phyloP scores from a whole-genome alignment of 1,140 invertebrate species.

The Hylaeus anthracinus region DNA sequence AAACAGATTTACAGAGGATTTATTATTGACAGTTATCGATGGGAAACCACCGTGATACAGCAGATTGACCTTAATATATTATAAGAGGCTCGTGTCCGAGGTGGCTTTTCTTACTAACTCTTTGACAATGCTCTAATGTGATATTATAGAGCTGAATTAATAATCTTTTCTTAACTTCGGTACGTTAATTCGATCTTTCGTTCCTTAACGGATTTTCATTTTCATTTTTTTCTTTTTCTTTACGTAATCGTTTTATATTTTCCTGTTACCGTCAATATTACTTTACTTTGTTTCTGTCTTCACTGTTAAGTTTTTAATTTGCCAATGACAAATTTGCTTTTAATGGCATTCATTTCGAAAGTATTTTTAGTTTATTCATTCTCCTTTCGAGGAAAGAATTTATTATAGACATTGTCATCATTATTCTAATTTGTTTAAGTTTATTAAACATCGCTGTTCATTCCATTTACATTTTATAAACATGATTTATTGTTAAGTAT shows the following conservation, averaged over 20 bases:
- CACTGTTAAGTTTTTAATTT: neutral
- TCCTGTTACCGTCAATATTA: neutral
- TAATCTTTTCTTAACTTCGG: neutral
- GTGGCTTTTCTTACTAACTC: conserved; percentile 55
- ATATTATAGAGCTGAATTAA: conserved; percentile 43
- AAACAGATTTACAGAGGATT: conserved; percentile 79
- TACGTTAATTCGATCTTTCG: neutral
- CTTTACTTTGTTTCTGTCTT: neutral
- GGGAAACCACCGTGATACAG: conserved; percentile 80
- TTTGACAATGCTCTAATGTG: conserved; percentile 39
- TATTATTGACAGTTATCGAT: conserved; percentile 79
- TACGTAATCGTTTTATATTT: neutral
- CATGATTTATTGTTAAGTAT: neutral
- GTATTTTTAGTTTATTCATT: neutral
- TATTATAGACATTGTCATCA: conserved; percentile 13
- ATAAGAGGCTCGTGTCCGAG: conserved; percentile 66
- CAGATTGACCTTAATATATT: conserved; percentile 76
- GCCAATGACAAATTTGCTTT: neutral
- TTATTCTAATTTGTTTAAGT: neutral
- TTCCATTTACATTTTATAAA: neutral
- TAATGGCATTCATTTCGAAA: neutral
- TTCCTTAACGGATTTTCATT: neutral
- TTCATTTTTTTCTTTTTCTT: neutral
- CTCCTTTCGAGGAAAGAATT: neutral
- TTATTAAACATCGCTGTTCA: neutral